phyloP scores from a whole-genome alignment of 1,140 invertebrate genomes.

The Eriosoma lanigerum region DNA sequence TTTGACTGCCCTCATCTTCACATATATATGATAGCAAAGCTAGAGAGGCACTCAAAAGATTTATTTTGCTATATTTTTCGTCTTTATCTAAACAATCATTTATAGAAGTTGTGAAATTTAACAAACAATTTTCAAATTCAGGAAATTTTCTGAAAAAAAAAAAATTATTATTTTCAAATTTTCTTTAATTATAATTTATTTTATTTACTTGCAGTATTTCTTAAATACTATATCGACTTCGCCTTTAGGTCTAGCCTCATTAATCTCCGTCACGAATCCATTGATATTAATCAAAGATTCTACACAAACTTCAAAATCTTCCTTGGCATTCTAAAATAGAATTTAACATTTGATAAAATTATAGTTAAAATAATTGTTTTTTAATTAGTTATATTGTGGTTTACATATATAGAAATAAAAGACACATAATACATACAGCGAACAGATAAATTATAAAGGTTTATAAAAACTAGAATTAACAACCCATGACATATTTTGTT shows the following conservation, averaged over 20 bases:
- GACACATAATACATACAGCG: no score
- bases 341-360: no score
- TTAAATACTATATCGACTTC: slow-evolving; percentile 68
- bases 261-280: slow-evolving; percentile 64
- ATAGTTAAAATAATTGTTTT: no score
- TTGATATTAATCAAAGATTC: slow-evolving; percentile 61
- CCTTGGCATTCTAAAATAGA: slow-evolving; percentile 57
- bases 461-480: no score
- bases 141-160: slow-evolving; percentile 64
- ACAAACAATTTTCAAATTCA: slow-evolving; percentile 64
- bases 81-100: slow-evolving; percentile 66
- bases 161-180: neutral
- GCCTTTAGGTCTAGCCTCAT: slow-evolving; percentile 63
- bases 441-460: no score
- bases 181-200: neutral
- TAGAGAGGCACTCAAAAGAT: slow-evolving; percentile 67
- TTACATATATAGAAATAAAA: no score
- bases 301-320: slow-evolving; percentile 60
- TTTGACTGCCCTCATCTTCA: slow-evolving; percentile 75
- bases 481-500: no score
- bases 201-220: slow-evolving; percentile 64
- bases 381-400: no score
- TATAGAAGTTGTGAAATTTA: slow-evolving; percentile 63
- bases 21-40: slow-evolving; percentile 72
- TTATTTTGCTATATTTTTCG: slow-evolving; percentile 64